Conservation (phyloP, 2,888 invertebrate species). For the Nomada ruficornis region DNA sequence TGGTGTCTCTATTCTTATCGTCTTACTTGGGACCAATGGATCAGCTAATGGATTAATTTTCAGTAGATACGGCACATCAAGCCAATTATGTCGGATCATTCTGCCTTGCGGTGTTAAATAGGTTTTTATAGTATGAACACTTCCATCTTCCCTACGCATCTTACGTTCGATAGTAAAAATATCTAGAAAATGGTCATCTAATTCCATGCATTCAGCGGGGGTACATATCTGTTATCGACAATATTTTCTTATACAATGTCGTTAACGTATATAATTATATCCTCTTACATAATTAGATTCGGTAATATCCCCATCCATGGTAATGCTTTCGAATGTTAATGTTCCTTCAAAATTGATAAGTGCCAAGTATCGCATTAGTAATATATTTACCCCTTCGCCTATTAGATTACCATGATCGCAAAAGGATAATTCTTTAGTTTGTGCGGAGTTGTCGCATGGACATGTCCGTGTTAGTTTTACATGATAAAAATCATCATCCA, state of each 20-base stretch:
- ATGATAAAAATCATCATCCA: conserved; percentile 86
- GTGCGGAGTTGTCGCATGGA: conserved; percentile 84
- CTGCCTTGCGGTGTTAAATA: conserved; percentile 86
- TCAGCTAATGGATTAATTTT: conserved; percentile 86
- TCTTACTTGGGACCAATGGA: conserved; percentile 74
- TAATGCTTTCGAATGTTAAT: conserved; percentile 86
- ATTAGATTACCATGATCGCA: conserved; percentile 85
- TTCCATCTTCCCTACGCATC: conserved; percentile 86
- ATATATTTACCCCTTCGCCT: conserved; percentile 88
- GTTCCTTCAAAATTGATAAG: conserved; percentile 85
- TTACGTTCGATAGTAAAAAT: conserved; percentile 87
- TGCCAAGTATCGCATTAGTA: conserved; percentile 87
- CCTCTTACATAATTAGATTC: conserved; percentile 87
- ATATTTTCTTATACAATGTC: conserved; percentile 16
- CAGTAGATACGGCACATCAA: conserved; percentile 86
- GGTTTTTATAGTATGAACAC: conserved; percentile 85
- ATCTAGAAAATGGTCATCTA: conserved; percentile 83
- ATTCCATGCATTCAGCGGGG: conserved; percentile 61
- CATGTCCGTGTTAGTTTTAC: conserved; percentile 85
- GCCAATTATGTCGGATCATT: conserved; percentile 88
- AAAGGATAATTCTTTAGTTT: conserved; percentile 85
- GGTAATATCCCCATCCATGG: conserved; percentile 87
- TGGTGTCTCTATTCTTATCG: conserved; percentile 73
- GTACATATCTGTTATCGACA: conserved; percentile 68
- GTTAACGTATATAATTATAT: neutral